Evolutionary conservation across 2,888 invertebrate genomes (phyloP), one percentile per base, ranked within the genome.

Genomic region (Gisinianus flammeolus): DNA sequence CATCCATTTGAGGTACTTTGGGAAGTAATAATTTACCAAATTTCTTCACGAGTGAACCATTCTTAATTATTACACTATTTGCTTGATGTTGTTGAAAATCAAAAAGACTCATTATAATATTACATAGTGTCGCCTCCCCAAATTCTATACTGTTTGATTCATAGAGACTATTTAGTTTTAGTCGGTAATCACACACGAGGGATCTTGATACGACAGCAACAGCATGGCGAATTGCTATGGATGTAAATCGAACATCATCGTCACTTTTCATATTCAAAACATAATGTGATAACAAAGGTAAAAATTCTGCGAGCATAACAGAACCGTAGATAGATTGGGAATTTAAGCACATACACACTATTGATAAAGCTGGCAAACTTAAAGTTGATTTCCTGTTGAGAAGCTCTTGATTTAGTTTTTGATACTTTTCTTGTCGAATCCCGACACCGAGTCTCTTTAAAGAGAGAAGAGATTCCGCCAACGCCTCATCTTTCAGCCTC

Each of bases 381-480:
- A 83, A 35, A 1, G 78, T 79, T 3, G 78, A 33, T 10, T 78
- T 79, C 10, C 84, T 56, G 10, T 74, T 68, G 8, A 81, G 52
- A 67, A 81, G 80, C 69, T 83, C 83, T 12, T 81, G 79, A 5
- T 82, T 54, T 52, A 84, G 44, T 56, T 66, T 73, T 73, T 80
- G 78, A 73, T 78, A 78, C n/a, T 81, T 77, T 0, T 79, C 62
- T 22, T 68, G 31, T n/a, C 75, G 58, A 10, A 79, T 52, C 33
- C 35, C 31, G 22, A 67, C 79, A n/a, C 71, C 30, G 64, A 84
- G 62, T 77, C 78, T 79, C 44, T 80, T 78, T 12, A 84, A 58
- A 44, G 73, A 78, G 0, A 82, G 30, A 16, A 84, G 35, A 3
- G 74, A 67, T 6, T 81, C 82, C 12, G 79, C 75, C 0, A 84